Percentiles rank a stretch among this genome's conserved stretches.
Conservation (phyloP, 2,888 invertebrate species). For the Heteropelma amictum region DNA sequence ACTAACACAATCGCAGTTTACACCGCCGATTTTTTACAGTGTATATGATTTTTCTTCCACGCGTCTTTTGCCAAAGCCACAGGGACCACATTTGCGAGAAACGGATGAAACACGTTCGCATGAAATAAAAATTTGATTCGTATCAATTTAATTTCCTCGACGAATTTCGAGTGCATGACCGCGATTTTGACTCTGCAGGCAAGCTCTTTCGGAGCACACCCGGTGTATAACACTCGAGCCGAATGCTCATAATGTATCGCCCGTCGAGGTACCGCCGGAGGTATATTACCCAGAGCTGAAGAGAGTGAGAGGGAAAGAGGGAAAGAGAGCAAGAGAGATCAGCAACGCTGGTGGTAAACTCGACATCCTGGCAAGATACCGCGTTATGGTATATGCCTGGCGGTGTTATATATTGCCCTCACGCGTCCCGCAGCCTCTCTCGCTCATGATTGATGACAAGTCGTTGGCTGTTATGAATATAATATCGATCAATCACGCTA, state of each 20-base stretch:
- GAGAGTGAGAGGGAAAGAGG: neutral
- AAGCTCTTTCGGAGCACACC: conserved; percentile 67
- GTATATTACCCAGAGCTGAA: conserved; percentile 67
- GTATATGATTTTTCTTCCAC: too few relatives aligned
- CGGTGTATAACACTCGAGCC: conserved; percentile 63
- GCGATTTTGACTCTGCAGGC: conserved; percentile 6
- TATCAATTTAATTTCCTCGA: neutral
- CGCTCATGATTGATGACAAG: conserved; percentile 71
- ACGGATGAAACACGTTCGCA: too few relatives aligned
- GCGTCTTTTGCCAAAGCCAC: too few relatives aligned
- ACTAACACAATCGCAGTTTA: too few relatives aligned
- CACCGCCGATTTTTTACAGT: too few relatives aligned
- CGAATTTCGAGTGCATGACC: neutral
- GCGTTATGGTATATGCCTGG: conserved; percentile 24
- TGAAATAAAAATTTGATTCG: neutral
- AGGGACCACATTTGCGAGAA: too few relatives aligned
- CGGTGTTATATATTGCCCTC: conserved; percentile 46
- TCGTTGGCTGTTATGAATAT: conserved; percentile 76
- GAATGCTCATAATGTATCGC: conserved; percentile 70
- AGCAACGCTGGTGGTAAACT: conserved; percentile 36
- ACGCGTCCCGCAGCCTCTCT: conserved; percentile 42
- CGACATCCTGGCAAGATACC: conserved; percentile 34
- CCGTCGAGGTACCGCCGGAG: conserved; percentile 61
- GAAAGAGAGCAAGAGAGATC: conserved; percentile 13
- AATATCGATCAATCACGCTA: conserved; percentile 77